These are phyloP conservation scores for Hemicordylus capensis DNA, from an alignment of 2,113 vertebrate genomes.

Conservation along the genomic window DNA sequence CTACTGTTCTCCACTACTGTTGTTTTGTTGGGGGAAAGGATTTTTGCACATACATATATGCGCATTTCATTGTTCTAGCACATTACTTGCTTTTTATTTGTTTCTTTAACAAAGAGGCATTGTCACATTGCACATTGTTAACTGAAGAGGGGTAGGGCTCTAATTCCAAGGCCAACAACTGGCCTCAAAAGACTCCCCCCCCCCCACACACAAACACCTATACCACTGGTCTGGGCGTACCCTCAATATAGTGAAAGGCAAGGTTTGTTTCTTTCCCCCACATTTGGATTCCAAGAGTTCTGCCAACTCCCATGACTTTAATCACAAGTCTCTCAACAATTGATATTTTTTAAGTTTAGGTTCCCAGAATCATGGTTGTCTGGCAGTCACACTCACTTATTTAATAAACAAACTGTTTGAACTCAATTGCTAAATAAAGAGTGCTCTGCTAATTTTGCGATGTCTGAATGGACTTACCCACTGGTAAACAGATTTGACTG, in stretches of 20 bases:
- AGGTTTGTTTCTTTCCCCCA: too few relatives aligned
- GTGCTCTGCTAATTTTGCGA: conserved; percentile 8
- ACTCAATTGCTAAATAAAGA: background rate
- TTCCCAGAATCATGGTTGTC: conserved; percentile 14
- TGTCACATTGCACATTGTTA: background rate
- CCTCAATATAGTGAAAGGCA: background rate
- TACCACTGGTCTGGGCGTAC: too few relatives aligned
- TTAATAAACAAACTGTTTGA: conserved; percentile 22
- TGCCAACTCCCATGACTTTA: conserved; percentile 1
- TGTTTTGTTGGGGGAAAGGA: background rate
- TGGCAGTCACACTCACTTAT: conserved; percentile 6
- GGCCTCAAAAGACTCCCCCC: background rate
- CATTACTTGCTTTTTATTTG: background rate
- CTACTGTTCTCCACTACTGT: background rate
- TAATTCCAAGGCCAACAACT: background rate
- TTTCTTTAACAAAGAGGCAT: background rate
- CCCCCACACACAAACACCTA: background rate
- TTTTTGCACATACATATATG: background rate
- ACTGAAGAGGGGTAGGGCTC: background rate
- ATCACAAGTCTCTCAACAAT: conserved; percentile 9
- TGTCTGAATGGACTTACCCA: conserved; percentile 1
- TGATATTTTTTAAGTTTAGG: conserved; percentile 15
- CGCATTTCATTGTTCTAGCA: background rate
- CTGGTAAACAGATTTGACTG: conserved; percentile 1
- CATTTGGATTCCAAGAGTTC: background rate